Evolutionary conservation across 2,113 vertebrate genomes (phyloP).

Genomic region (Cyphomyrus discorhynchus): DNA sequence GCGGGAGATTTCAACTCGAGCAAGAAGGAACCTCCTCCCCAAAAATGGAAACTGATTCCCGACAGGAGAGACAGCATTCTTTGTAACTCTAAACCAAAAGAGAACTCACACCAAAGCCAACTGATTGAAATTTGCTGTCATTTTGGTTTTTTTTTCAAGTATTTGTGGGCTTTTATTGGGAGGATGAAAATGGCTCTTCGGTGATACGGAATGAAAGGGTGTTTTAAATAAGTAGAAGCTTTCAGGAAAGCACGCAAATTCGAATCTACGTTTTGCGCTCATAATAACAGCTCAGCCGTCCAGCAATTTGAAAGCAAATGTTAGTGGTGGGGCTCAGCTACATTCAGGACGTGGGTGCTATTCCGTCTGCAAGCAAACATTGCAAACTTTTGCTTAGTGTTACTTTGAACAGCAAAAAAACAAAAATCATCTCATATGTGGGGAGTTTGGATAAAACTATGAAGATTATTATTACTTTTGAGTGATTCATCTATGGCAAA

Average conservation of each 20-base stretch:
- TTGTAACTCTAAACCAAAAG: neutral
- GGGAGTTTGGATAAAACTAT: neutral
- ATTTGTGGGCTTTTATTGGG: neutral
- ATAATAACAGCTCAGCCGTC: neutral
- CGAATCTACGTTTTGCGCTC: neutral
- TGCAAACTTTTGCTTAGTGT: neutral
- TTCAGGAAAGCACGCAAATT: neutral
- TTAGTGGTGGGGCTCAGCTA: neutral
- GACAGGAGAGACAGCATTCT: neutral
- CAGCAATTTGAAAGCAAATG: constrained; percentile 1
- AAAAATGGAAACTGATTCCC: neutral
- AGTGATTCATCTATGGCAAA: constrained; percentile 29
- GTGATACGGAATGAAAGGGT: neutral
- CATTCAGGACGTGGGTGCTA: neutral
- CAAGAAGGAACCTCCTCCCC: neutral
- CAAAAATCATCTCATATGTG: neutral
- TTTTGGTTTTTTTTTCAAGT: neutral
- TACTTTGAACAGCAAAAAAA: neutral
- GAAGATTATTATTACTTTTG: neutral
- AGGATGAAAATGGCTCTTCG: neutral
- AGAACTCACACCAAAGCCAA: neutral
- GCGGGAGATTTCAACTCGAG: constrained; percentile 19
- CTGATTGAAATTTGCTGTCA: neutral
- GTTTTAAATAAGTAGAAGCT: constrained; percentile 4
- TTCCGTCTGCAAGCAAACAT: neutral